These are phyloP conservation scores for Megastigmus dorsalis DNA, from an alignment of 2,888 invertebrate species.

Conservation along the genomic window DNA sequence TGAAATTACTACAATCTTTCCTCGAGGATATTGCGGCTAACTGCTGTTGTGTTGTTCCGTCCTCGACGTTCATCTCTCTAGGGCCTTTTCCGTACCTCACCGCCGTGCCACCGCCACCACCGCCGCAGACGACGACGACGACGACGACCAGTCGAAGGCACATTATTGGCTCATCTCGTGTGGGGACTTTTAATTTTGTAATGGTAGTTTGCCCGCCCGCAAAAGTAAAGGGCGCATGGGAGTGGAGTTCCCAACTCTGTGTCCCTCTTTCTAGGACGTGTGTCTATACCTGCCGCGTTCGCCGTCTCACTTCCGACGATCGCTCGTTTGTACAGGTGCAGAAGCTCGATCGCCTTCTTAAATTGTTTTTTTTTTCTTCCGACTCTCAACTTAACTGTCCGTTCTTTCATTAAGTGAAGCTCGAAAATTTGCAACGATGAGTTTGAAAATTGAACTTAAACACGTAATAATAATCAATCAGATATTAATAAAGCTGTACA, in stretches of 20 bases:
- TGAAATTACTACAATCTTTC: constrained; percentile 66
- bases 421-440: too few relatives aligned
- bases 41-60: constrained; percentile 56
- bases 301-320: not conserved
- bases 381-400: too few relatives aligned
- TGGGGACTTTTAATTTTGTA: constrained; percentile 61
- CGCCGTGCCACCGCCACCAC: not conserved
- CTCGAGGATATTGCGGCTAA: constrained; percentile 61
- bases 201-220: constrained; percentile 52
- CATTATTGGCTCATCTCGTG: constrained; percentile 36
- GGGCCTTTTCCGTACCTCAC: not conserved
- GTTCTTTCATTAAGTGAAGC: too few relatives aligned
- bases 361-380: not conserved
- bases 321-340: constrained; percentile 32
- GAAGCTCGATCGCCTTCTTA: not conserved
- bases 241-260: not conserved
- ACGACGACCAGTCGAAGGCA: not conserved
- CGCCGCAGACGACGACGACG: too few relatives aligned
- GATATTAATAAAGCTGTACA: too few relatives aligned
- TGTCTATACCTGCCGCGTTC: constrained; percentile 17
- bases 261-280: not conserved
- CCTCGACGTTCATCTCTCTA: not conserved
- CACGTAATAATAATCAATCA: too few relatives aligned
- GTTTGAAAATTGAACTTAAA: too few relatives aligned
- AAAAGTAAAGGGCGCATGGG: not conserved